Evolutionary conservation across 2,797 vertebrate genomes (phyloP).

Genomic region (Falco columbarius): DNA sequence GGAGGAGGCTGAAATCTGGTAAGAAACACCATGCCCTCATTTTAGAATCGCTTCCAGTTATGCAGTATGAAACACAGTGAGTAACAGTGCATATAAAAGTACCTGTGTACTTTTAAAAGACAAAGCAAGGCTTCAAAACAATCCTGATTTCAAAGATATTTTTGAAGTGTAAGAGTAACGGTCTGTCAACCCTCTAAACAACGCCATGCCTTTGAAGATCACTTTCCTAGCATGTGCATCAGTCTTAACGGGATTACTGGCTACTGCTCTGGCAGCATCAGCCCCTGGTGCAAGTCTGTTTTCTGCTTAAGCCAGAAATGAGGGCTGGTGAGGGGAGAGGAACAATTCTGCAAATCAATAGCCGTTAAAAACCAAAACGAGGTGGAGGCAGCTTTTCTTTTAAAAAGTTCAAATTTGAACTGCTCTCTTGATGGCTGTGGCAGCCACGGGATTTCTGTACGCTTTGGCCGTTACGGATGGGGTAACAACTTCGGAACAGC

Average conservation of each 20-base stretch:
- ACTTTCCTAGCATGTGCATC: not conserved
- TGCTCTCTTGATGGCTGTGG: not conserved
- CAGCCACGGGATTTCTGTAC: not conserved
- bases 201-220: not conserved
- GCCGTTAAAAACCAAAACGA: not conserved
- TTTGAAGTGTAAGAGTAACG: not conserved
- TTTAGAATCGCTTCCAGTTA: not conserved
- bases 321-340: not conserved
- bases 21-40: not conserved
- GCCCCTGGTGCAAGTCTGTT: not conserved
- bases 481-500: not conserved
- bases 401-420: not conserved
- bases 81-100: not conserved
- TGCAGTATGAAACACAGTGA: not conserved
- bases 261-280: not conserved
- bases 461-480: rapidly evolving
- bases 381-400: not conserved
- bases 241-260: rapidly evolving
- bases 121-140: not conserved
- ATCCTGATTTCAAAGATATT: not conserved
- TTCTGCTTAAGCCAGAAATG: not conserved
- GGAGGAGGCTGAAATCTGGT: not conserved
- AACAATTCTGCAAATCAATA: not conserved
- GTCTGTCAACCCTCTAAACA: not conserved
- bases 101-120: not conserved